These are phyloP conservation scores for Mormyrus proboscirostris DNA, from an alignment of 2,797 vertebrate genomes.

Conservation along the genomic window DNA sequence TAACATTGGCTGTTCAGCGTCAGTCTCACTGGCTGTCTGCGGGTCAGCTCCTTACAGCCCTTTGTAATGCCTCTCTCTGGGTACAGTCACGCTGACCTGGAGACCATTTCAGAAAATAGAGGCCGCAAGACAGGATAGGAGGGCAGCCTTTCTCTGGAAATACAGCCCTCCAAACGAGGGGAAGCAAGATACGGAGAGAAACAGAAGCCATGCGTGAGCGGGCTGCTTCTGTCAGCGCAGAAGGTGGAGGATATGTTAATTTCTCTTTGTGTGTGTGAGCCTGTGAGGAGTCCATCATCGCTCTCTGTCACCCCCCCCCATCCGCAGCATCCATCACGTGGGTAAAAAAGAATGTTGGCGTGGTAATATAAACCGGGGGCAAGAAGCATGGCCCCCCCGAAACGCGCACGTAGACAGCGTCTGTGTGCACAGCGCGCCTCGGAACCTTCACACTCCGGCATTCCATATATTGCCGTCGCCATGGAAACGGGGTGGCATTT, in stretches of 20 bases:
- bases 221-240: background rate
- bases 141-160: background rate
- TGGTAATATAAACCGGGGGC: conserved; percentile 30
- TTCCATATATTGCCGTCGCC: conserved; percentile 37
- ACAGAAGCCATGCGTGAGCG: background rate
- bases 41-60: background rate
- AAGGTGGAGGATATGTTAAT: conserved; percentile 10
- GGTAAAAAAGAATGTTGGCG: conserved; percentile 21
- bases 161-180: background rate
- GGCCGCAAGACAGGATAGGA: background rate
- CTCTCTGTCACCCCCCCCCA: conserved; percentile 25
- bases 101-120: background rate
- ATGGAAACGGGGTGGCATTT: conserved; percentile 42
- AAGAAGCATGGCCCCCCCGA: conserved; percentile 24
- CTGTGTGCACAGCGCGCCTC: conserved; percentile 22
- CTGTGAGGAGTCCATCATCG: conserved; percentile 4
- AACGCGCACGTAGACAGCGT: conserved; percentile 8
- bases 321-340: conserved; percentile 32
- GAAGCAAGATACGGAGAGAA: background rate
- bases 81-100: background rate
- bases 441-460: conserved; percentile 22
- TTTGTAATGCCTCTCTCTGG: background rate
- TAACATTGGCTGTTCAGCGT: background rate
- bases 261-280: background rate
- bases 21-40: background rate